Conservation (phyloP, 1,140 invertebrate species). For the Cyrtorhinus lividipennis region DNA sequence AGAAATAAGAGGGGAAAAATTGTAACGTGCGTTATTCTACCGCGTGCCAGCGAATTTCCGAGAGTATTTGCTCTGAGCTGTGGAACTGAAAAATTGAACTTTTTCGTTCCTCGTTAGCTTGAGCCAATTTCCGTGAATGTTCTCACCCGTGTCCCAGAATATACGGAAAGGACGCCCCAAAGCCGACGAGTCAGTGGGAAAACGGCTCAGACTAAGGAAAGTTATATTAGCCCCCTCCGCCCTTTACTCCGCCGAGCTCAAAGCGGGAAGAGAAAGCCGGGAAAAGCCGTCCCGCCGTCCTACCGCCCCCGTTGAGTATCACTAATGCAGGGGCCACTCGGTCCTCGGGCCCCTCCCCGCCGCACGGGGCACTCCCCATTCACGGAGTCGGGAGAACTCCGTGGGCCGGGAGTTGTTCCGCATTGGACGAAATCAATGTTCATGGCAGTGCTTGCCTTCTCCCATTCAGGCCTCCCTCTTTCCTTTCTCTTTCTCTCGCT, state of each 20-base stretch:
- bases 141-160: too few relatives aligned
- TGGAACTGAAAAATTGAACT: too few relatives aligned
- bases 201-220: too few relatives aligned
- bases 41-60: too few relatives aligned
- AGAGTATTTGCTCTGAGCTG: too few relatives aligned
- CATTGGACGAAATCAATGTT: background rate
- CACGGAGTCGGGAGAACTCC: background rate
- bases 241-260: background rate
- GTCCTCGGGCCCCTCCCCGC: background rate
- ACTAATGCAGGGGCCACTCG: background rate
- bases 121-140: too few relatives aligned
- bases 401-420: slow-evolving; percentile 1
- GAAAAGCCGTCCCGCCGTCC: background rate
- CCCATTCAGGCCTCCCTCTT: slow-evolving; percentile 5
- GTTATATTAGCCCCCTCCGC: too few relatives aligned
- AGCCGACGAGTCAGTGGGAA: too few relatives aligned
- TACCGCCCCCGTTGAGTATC: background rate
- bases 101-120: too few relatives aligned
- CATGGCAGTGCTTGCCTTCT: background rate
- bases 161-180: too few relatives aligned
- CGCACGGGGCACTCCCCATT: background rate
- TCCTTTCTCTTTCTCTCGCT: slow-evolving; percentile 19
- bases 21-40: too few relatives aligned
- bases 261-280: background rate
- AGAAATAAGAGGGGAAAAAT: too few relatives aligned